phyloP scores from a whole-genome alignment of 2,888 invertebrate species.

The Ctena decussata region DNA sequence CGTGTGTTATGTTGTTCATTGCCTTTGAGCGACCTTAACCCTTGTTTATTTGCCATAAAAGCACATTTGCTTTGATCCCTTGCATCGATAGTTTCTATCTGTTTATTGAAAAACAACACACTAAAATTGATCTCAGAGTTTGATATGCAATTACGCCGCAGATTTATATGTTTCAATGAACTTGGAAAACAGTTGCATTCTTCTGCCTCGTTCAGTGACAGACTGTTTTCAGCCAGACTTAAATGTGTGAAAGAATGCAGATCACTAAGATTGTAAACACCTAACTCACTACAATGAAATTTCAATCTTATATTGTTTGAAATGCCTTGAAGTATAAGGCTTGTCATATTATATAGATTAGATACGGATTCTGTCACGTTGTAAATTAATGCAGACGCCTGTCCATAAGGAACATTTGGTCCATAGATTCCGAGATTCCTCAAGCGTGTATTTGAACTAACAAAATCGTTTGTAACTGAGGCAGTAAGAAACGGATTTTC shows the following conservation, averaged over 20 bases:
- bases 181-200: constrained; percentile 13
- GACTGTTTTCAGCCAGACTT: neutral
- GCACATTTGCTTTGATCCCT: constrained; percentile 24
- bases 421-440: neutral
- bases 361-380: constrained; percentile 5
- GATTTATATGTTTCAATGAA: neutral
- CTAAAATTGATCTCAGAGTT: neutral
- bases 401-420: neutral
- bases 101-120: constrained; percentile 1
- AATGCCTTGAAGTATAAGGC: neutral
- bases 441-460: neutral
- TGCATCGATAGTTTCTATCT: constrained; percentile 9
- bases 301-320: neutral
- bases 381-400: neutral
- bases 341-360: neutral
- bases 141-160: constrained; percentile 9
- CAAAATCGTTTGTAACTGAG: neutral
- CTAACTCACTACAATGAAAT: neutral
- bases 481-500: neutral
- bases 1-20: too few species aligned
- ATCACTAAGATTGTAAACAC: neutral
- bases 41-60: neutral
- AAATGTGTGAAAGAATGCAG: neutral
- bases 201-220: neutral
- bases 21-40: too few species aligned